A percentile compares a stretch with the other conserved stretches of the same genome.
Conservation (phyloP, 2,888 invertebrate genomes). For the Trisateles emortualis region DNA sequence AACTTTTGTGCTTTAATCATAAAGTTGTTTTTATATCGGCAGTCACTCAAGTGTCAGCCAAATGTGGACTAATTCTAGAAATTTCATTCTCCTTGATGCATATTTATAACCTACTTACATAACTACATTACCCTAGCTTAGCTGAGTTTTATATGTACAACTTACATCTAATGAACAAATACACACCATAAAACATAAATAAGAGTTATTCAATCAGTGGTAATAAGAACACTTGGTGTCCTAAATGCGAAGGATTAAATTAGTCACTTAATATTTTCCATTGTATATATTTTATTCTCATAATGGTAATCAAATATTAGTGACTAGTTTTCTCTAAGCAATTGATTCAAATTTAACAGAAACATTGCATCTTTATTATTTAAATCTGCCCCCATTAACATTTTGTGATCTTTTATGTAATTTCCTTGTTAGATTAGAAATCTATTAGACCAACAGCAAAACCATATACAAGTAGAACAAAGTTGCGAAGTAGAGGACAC, state of each 20-base stretch:
- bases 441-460: too few species aligned
- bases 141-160: conserved; percentile 57
- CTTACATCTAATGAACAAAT: conserved; percentile 39
- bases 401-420: not conserved
- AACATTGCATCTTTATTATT: conserved; percentile 2
- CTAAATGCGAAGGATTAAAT: conserved; percentile 22
- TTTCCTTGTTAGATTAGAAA: not conserved
- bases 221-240: conserved; percentile 36
- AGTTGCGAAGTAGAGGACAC: too few species aligned
- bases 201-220: conserved; percentile 33
- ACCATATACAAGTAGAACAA: too few species aligned
- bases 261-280: conserved; percentile 7
- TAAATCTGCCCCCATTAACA: not conserved
- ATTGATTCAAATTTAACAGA: conserved; percentile 19
- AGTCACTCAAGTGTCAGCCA: too few species aligned
- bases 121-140: conserved; percentile 23
- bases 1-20: too few species aligned
- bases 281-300: conserved; percentile 3
- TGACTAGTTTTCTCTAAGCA: conserved; percentile 65
- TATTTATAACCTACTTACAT: not conserved
- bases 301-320: conserved; percentile 34
- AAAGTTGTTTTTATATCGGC: too few species aligned
- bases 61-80: not conserved
- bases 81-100: not conserved
- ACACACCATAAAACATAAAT: conserved; percentile 16